phyloP scores from a whole-genome alignment of 2,113 vertebrate species.

The Pangasianodon hypophthalmus region DNA sequence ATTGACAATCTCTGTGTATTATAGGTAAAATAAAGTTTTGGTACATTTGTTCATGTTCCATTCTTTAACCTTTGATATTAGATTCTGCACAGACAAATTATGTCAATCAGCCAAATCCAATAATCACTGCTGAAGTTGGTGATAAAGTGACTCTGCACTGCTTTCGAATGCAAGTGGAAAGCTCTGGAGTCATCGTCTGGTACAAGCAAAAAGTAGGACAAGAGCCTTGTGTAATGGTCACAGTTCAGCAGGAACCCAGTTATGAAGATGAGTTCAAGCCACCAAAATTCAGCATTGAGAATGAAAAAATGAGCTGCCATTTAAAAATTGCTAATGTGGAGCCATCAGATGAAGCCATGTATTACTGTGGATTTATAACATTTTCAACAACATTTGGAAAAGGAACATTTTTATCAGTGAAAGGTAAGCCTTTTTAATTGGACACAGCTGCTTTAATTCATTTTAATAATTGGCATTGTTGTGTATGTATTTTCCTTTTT shows the following conservation, averaged over 20 bases:
- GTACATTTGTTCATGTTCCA: neutral
- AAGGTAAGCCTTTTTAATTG: conserved; percentile 25
- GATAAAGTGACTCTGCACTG: conserved; percentile 27
- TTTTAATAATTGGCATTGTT: neutral
- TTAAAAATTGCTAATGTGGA: conserved; percentile 16
- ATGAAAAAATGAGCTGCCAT: neutral
- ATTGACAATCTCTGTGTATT: neutral
- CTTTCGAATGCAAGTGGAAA: neutral
- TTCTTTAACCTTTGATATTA: conserved; percentile 3
- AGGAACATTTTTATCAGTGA: conserved; percentile 30
- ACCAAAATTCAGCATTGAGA: neutral
- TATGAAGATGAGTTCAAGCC: neutral
- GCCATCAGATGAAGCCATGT: conserved; percentile 30
- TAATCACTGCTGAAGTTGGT: conserved; percentile 17
- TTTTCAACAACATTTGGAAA: conserved; percentile 21
- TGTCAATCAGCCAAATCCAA: neutral
- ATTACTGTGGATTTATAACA: conserved; percentile 24
- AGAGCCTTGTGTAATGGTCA: neutral
- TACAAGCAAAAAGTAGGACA: conserved; percentile 28
- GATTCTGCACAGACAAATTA: neutral
- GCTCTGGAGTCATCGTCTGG: neutral
- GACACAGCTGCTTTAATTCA: neutral
- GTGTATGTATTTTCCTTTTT: neutral
- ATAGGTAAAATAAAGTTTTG: neutral
- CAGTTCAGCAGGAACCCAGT: neutral